Evolutionary conservation across 2,888 invertebrate genomes (phyloP).

Genomic region (Callyntrura guangdongensis): DNA sequence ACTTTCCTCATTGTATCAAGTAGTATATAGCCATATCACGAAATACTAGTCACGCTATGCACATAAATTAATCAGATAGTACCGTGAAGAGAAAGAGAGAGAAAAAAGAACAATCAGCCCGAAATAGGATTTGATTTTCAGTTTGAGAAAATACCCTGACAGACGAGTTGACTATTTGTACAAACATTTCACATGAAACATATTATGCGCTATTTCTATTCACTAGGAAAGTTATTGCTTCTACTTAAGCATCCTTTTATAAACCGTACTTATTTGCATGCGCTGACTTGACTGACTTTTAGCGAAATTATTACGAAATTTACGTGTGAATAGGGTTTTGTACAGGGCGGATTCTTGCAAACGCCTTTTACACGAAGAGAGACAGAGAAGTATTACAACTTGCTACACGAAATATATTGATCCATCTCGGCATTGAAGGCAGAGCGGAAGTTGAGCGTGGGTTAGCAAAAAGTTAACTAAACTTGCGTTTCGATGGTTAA

Average conservation of each 20-base stretch:
- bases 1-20: conserved; percentile 9
- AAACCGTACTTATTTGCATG: not conserved
- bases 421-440: conserved; percentile 1
- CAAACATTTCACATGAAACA: conserved; percentile 20
- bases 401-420: not conserved
- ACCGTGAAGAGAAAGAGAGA: no score
- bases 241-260: not conserved
- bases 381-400: no score
- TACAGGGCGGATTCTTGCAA: not conserved
- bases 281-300: conserved; percentile 5
- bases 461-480: conserved; percentile 16
- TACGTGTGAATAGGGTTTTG: not conserved
- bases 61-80: conserved; percentile 76
- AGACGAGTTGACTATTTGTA: conserved; percentile 26
- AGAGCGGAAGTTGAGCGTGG: not conserved
- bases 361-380: no score
- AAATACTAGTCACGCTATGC: conserved; percentile 69
- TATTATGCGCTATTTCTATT: conserved; percentile 5
- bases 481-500: conserved; percentile 4
- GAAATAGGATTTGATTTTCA: conserved; percentile 74
- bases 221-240: not conserved
- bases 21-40: conserved; percentile 18
- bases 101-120: conserved; percentile 37
- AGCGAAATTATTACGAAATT: not conserved
- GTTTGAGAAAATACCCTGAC: conserved; percentile 9